Evolutionary conservation across 2,888 invertebrate genomes (phyloP).

Genomic region (Tenodera sinensis): DNA sequence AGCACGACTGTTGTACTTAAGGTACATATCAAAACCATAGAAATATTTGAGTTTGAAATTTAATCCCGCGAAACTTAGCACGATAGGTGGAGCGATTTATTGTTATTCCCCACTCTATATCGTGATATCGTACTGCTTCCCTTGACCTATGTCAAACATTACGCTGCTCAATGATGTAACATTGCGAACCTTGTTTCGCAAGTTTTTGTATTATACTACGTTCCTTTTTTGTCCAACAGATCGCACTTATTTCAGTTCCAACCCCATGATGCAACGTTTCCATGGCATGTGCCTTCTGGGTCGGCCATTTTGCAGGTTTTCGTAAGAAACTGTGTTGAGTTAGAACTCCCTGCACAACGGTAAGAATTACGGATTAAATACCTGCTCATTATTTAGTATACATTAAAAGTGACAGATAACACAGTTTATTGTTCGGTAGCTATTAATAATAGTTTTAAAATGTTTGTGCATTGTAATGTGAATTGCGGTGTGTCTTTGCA

Average conservation of each 20-base stretch:
- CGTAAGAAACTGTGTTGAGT: slow-evolving; percentile 61
- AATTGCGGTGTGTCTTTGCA: slow-evolving; percentile 27
- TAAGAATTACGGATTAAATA: slow-evolving; percentile 43
- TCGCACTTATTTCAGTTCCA: slow-evolving; percentile 24
- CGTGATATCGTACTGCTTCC: neutral
- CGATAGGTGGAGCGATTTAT: neutral
- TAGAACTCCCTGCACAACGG: slow-evolving; percentile 57
- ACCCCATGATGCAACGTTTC: slow-evolving; percentile 53
- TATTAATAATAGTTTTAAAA: neutral
- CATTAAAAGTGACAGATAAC: neutral
- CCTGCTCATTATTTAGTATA: neutral
- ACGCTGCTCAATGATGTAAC: neutral
- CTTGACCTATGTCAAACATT: neutral
- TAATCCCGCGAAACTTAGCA: too few relatives aligned
- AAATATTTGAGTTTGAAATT: too few relatives aligned
- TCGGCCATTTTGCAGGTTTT: slow-evolving; percentile 67
- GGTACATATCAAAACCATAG: too few relatives aligned
- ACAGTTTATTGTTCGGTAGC: neutral
- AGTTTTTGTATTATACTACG: neutral
- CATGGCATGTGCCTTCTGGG: slow-evolving; percentile 63
- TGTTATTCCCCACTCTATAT: neutral
- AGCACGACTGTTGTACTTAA: too few relatives aligned
- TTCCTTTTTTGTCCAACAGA: slow-evolving; percentile 23
- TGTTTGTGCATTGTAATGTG: neutral
- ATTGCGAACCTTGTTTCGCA: neutral